Evolutionary conservation across 1,140 invertebrate species (phyloP).

Genomic region (Lysiphlebus fabarum): DNA sequence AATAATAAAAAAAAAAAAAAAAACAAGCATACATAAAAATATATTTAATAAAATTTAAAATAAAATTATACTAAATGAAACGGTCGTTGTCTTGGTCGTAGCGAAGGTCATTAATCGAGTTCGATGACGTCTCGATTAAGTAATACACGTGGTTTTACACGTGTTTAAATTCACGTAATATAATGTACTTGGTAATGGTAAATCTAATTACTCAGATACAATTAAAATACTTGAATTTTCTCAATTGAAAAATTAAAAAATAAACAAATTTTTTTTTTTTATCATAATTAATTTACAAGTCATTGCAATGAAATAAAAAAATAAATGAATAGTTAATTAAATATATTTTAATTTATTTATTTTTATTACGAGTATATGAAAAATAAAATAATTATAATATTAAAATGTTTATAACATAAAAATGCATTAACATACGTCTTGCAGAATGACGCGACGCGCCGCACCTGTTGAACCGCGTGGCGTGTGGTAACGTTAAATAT

Average conservation of each 20-base stretch:
- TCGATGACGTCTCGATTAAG: not conserved
- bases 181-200: not conserved
- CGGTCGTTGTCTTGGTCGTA: slow-evolving; percentile 2
- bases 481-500: slow-evolving; percentile 18
- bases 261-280: not conserved
- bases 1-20: slow-evolving; percentile 1
- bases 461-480: slow-evolving; percentile 28
- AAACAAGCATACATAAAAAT: slow-evolving; percentile 3
- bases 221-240: not conserved
- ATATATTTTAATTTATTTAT: no score
- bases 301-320: no score
- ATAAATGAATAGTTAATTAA: no score
- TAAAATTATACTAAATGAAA: not conserved
- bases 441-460: slow-evolving; percentile 23
- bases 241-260: not conserved
- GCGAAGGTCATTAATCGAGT: slow-evolving; percentile 8
- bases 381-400: slow-evolving; percentile 5
- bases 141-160: not conserved
- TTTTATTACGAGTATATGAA: not conserved
- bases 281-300: not conserved
- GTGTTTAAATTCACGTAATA: not conserved
- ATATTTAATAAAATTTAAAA: slow-evolving; percentile 15
- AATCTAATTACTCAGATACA: not conserved
- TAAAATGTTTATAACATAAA: not conserved
- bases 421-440: slow-evolving; percentile 28